phyloP scores from a whole-genome alignment of 35 echinoderm and acorn worm species.

The Apostichopus japonicus region DNA sequence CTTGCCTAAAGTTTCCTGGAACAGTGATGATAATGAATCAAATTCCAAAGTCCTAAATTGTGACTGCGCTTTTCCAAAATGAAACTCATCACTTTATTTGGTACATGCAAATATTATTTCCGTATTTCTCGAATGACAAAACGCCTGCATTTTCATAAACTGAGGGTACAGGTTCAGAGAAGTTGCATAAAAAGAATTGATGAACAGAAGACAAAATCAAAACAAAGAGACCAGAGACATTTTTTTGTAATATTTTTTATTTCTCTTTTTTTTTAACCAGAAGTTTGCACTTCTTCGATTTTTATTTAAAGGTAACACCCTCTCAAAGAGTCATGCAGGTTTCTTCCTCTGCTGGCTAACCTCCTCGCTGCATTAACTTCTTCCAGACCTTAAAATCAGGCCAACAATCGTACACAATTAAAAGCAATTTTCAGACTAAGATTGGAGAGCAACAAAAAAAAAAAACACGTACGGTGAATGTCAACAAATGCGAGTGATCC shows the following conservation, averaged over 20 bases:
- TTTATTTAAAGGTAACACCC: not conserved
- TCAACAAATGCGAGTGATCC: not conserved
- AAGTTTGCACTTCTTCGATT: not conserved
- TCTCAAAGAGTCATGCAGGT: not conserved
- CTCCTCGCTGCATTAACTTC: not conserved
- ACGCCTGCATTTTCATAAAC: too few relatives aligned
- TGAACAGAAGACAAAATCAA: not conserved
- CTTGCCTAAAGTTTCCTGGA: too few relatives aligned
- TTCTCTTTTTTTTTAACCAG: not conserved
- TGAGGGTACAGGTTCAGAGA: too few relatives aligned
- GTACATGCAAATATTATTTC: too few relatives aligned
- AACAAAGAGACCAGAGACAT: not conserved
- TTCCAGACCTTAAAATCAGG: not conserved
- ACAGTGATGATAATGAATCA: too few relatives aligned
- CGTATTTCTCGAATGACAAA: too few relatives aligned
- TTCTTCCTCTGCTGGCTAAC: not conserved
- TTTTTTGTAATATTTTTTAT: not conserved
- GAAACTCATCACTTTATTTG: too few relatives aligned
- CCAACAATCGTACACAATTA: not conserved
- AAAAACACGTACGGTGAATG: not conserved
- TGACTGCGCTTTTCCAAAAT: too few relatives aligned
- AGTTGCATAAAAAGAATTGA: too few relatives aligned
- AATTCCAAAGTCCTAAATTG: too few relatives aligned
- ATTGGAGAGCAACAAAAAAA: not conserved
- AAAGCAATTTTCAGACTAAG: not conserved